phyloP scores from a whole-genome alignment of 2,797 vertebrate species.

The Argentina silus region DNA sequence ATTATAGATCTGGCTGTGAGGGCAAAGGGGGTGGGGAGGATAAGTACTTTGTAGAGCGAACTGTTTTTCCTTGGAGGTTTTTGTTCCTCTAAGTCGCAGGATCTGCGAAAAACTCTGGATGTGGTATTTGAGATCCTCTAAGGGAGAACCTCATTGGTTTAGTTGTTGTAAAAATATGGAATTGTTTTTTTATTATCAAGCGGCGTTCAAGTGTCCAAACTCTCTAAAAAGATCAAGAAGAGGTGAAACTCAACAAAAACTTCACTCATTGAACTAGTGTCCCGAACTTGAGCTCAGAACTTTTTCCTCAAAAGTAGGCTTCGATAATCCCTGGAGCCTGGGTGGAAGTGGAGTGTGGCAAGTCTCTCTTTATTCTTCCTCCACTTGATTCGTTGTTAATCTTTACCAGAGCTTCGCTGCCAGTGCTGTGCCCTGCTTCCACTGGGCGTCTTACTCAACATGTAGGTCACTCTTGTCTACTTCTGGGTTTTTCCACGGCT shows the following conservation, averaged over 20 bases:
- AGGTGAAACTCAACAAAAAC: slow-evolving; percentile 75
- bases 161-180: slow-evolving; percentile 21
- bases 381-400: slow-evolving; percentile 35
- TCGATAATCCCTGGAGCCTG: slow-evolving; percentile 26
- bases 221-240: slow-evolving; percentile 79
- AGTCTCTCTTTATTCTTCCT: background rate
- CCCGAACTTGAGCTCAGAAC: slow-evolving; percentile 35
- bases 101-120: slow-evolving; percentile 64
- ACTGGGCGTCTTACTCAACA: slow-evolving; percentile 40
- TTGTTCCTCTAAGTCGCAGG: slow-evolving; percentile 65
- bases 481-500: slow-evolving; percentile 38
- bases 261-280: slow-evolving; percentile 74
- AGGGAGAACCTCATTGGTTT: slow-evolving; percentile 74
- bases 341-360: slow-evolving; percentile 37
- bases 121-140: slow-evolving; percentile 70
- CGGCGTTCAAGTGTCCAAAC: slow-evolving; percentile 62
- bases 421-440: slow-evolving; percentile 43
- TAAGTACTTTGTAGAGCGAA: slow-evolving; percentile 40
- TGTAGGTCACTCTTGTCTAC: slow-evolving; percentile 65
- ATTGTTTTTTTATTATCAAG: too few relatives aligned
- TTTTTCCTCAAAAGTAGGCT: slow-evolving; percentile 24
- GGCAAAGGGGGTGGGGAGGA: slow-evolving; percentile 46
- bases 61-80: slow-evolving; percentile 33
- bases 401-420: slow-evolving; percentile 44
- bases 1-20: slow-evolving; percentile 61